Percentiles rank a stretch among this genome's conserved stretches.
Conservation (phyloP, 1,140 invertebrate species). For the Propsilocerus akamusi region DNA sequence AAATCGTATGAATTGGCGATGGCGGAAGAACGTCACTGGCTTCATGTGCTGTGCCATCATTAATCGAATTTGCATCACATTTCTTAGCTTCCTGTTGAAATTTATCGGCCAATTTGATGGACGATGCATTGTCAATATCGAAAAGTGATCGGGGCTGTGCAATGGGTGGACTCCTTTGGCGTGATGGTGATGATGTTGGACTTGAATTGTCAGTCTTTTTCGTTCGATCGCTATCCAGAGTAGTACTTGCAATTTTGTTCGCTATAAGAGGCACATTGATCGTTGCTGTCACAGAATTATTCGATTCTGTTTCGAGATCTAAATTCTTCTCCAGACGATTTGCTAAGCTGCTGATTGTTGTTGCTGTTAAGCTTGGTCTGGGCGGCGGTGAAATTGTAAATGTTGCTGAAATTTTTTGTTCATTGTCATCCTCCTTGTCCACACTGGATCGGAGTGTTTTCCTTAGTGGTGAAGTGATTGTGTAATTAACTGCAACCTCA, state of each 20-base stretch:
- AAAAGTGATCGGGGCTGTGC: conserved; percentile 9
- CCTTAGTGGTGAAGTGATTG: conserved; percentile 14
- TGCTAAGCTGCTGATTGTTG: conserved; percentile 29
- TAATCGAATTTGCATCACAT: conserved; percentile 11
- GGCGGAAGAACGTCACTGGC: conserved; percentile 12
- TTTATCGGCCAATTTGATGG: conserved; percentile 10
- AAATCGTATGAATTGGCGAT: conserved; percentile 22
- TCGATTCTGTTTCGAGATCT: background rate
- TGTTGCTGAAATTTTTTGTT: conserved; percentile 17
- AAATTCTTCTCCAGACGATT: background rate
- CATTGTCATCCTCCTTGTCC: conserved; percentile 7
- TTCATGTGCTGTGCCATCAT: background rate
- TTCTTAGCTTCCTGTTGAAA: conserved; percentile 11
- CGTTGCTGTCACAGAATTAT: conserved; percentile 1
- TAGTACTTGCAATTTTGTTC: background rate
- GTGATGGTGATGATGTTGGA: conserved; percentile 9
- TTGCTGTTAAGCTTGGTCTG: conserved; percentile 30
- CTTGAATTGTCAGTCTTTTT: background rate
- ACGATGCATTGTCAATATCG: conserved; percentile 10
- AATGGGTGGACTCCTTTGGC: conserved; percentile 1
- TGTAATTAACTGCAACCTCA: conserved; percentile 21
- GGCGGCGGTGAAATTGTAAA: conserved; percentile 12
- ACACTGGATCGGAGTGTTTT: background rate
- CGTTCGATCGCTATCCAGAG: background rate
- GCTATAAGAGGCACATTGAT: conserved; percentile 7